Base-by-base conservation (phyloP, 2,797 vertebrate genomes). In the Stomatorhinus walkeri region DNA sequence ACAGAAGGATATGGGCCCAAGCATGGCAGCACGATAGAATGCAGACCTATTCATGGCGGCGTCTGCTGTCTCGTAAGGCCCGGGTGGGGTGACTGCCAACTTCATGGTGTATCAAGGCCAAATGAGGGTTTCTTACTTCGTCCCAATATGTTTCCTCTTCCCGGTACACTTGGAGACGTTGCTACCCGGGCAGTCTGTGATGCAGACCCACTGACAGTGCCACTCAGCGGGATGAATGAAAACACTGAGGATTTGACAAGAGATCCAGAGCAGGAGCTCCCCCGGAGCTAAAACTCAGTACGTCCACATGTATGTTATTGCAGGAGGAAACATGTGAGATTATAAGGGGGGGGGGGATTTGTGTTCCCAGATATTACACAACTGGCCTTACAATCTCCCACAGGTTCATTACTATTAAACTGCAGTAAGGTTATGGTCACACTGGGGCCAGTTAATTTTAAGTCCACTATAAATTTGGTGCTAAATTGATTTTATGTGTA, bases 221-320 rank as follows among this genome's bases (percentile, higher is more conserved):
- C 22, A 22, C 90, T 14, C 19, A 48, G 76, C 51, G 56, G 90
- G 52, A 52, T 81, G 89, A 89, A 90, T 59, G 90, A 90, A 93
- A 91, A 0, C 8, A 8, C 40, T 90, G 91, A 92, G 91, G 88
- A 89, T 88, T 2, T 46, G 87, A 79, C 89, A 68, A 76, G 61
- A 81, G 81, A 51, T 88, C 87, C 54, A 90, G 87, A 90, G 79
- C 2, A 2, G 40, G 40, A 4, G 40, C 48, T 10, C 46, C 51
- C 85, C 64, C 68, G 0, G 72, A 36, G 36, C 72, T 79, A 14
- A 79, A 43, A 79, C 72, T 76, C 68, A 79, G 36, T 79, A 79
- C 28, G 43, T 43, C 72, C 72, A 79, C 32, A 79, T 79, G 72
- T 79, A 43, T 43, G 36, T 79, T 79, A 79, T 79, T 79, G 36